These are phyloP conservation scores for Ferrisia virgata DNA, from an alignment of 2,888 invertebrate genomes.

Conservation along the genomic window DNA sequence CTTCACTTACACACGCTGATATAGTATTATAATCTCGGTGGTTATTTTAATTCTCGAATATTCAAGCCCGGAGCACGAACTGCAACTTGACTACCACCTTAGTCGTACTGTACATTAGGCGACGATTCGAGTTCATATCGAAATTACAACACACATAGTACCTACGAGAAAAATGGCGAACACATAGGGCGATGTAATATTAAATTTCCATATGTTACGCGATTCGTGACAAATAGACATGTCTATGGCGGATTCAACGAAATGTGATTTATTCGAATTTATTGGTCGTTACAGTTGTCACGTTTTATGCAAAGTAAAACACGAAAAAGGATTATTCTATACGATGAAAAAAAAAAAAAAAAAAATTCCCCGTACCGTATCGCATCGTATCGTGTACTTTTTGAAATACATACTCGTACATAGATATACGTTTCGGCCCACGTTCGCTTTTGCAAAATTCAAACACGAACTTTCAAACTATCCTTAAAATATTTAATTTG, in stretches of 20 bases:
- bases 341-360: neutral
- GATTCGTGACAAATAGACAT: slow-evolving; percentile 43
- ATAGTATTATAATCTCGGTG: neutral
- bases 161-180: slow-evolving; percentile 14
- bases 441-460: slow-evolving; percentile 4
- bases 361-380: neutral
- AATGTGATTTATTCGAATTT: slow-evolving; percentile 44
- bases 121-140: neutral
- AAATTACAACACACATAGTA: neutral
- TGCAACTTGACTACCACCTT: neutral
- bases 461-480: slow-evolving; percentile 25
- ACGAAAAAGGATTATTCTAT: slow-evolving; percentile 23
- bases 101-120: neutral
- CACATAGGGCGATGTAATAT: slow-evolving; percentile 25
- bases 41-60: neutral
- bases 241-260: slow-evolving; percentile 36
- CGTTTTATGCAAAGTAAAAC: slow-evolving; percentile 34
- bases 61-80: neutral
- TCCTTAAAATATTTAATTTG: slow-evolving; percentile 26
- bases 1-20: neutral
- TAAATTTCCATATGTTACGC: slow-evolving; percentile 44
- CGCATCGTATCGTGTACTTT: neutral
- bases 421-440: neutral
- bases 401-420: neutral
- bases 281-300: slow-evolving; percentile 41